Percentiles rank a stretch among this genome's conserved stretches.
Conservation (phyloP, 2,888 invertebrate genomes). For the Cheilosia vernalis region DNA sequence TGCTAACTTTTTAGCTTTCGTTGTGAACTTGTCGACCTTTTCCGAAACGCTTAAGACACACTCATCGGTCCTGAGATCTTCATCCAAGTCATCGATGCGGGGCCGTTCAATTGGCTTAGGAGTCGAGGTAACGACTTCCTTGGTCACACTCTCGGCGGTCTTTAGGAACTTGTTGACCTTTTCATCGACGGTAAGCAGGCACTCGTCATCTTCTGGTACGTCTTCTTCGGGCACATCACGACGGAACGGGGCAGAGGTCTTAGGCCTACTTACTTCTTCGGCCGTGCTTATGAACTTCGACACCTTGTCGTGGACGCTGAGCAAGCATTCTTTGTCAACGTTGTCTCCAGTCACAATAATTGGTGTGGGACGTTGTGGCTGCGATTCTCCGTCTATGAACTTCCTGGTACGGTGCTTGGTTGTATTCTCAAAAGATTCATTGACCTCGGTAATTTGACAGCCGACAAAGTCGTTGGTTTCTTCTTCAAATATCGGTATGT, state of each 20-base stretch:
- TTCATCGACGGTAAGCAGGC: constrained; percentile 86
- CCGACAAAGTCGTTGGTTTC: constrained; percentile 83
- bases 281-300: constrained; percentile 86
- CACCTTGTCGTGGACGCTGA: constrained; percentile 89
- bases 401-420: constrained; percentile 84
- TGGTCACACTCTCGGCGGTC: constrained; percentile 86
- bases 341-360: constrained; percentile 84
- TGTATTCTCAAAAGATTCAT: constrained; percentile 82
- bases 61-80: constrained; percentile 85
- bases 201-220: constrained; percentile 84
- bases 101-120: constrained; percentile 83
- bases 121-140: constrained; percentile 79
- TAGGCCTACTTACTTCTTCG: constrained; percentile 83
- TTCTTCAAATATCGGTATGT: constrained; percentile 85
- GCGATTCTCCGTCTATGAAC: constrained; percentile 76
- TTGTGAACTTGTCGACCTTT: constrained; percentile 87
- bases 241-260: constrained; percentile 80
- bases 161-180: constrained; percentile 87
- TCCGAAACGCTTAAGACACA: constrained; percentile 87
- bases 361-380: constrained; percentile 76
- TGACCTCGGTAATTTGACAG: constrained; percentile 85
- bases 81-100: constrained; percentile 85
- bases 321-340: constrained; percentile 86
- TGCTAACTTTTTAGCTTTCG: constrained; percentile 85
- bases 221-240: constrained; percentile 79